phyloP scores from a whole-genome alignment of 2,113 vertebrate species.

The Micromys minutus region DNA sequence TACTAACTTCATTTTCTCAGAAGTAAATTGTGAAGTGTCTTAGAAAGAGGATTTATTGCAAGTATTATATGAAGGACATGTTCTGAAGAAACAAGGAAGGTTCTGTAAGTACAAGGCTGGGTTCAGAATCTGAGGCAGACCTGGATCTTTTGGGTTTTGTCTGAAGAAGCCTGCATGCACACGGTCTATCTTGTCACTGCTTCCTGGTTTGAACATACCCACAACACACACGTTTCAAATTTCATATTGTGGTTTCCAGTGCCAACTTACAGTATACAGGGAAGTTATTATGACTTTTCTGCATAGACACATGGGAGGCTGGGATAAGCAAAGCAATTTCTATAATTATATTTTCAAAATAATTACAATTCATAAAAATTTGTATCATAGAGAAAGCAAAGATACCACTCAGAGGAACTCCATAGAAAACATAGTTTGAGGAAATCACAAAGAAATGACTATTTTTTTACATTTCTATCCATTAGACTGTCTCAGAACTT shows the following conservation, averaged over 20 bases:
- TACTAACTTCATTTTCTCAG: slow-evolving; percentile 40
- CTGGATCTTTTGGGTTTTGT: background rate
- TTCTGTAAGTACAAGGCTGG: background rate
- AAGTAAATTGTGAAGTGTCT: background rate
- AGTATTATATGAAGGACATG: background rate
- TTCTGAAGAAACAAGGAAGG: background rate
- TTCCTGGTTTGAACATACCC: background rate
- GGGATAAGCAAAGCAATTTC: background rate
- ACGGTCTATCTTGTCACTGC: background rate
- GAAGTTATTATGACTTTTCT: background rate
- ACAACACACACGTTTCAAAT: background rate
- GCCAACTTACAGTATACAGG: background rate
- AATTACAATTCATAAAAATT: background rate
- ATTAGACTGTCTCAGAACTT: background rate
- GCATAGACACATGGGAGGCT: background rate
- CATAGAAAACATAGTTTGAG: background rate
- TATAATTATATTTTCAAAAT: background rate
- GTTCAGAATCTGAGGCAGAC: background rate
- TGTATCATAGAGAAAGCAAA: background rate
- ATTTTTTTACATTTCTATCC: background rate
- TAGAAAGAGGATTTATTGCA: background rate
- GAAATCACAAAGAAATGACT: background rate
- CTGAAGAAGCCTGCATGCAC: background rate
- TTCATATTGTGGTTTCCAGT: background rate
- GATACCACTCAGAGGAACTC: background rate